Base-by-base conservation (phyloP, 2,888 invertebrate genomes). In the Gortyna flavago region DNA sequence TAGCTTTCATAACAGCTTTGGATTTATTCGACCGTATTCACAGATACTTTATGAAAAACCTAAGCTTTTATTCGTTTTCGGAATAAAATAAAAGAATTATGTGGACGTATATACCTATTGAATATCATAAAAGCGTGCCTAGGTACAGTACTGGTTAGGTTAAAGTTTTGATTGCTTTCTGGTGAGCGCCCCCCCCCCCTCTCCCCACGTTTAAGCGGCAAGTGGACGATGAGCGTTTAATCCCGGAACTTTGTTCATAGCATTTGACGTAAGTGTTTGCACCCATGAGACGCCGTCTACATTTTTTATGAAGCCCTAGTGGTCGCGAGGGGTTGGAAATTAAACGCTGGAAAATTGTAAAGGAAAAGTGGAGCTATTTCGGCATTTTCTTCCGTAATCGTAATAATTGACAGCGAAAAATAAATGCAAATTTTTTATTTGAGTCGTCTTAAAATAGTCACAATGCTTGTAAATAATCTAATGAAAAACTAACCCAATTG, bases 141-240 rank as follows among this genome's bases (percentile, higher is more conserved):
- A 82, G 78, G 71, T 76, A 73, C 67, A 76, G 77, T 78, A 79
- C 75, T 82, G 84, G 85, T 87, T 59, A 75, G 73, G 87, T 83
- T 80, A 79, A 92, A 93, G 89, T 93, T 93, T 91, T 89, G 90
- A 93, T 93, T 91, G 91, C 88, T 89, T 89, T 86, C 77, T 85
- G 75, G 86, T 80, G 78, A 72, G 72, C 80, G 72, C 72, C 38
- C 74, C 71, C 69, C 44, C 77, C 80, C 41, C 68, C 18, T 11
- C 11, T 69, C 65, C 62, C 69, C 51, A 71, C 78, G 62, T 71
- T 79, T 68, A 73, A 85, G 82, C 72, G 70, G 57, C 38, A 72
- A 84, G 82, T 81, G 86, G 85, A 87, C 90, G 89, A 84, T 75
- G 84, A 88, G 81, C 89, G 86, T 90, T 91, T 90, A 90, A 90